Base-by-base conservation (phyloP, 1,140 invertebrate species). In the Aphelenchoides fujianensis region DNA sequence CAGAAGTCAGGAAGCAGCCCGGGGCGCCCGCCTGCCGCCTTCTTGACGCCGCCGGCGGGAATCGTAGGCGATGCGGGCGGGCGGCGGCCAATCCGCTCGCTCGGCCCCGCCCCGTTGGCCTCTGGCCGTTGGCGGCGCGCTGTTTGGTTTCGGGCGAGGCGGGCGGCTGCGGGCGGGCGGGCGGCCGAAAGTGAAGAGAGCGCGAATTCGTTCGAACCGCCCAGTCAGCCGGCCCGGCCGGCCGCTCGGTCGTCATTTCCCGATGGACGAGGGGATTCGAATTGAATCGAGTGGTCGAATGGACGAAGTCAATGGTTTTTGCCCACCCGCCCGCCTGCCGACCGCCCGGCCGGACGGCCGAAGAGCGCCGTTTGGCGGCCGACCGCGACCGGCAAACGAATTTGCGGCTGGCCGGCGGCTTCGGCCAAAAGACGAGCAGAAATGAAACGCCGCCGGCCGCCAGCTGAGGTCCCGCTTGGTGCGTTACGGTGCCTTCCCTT, bases 131-230 rank as follows among this genome's bases (percentile, higher is more conserved):
- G n/a, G n/a, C n/a, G n/a, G n/a, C 41, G 41, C 41, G 41, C 41
- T 48, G 41, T 48, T 48, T 48, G 41, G 41, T 48, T 48, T 48
- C 12, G 41, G 23, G 23, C n/a, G n/a, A n/a, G n/a, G n/a, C n/a
- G 41, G 23, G 41, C 41, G n/a, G n/a, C n/a, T n/a, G n/a, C n/a
- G 41, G 41, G 23, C 12, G 41, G 23, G 41, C 41, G n/a, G n/a
- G n/a, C n/a, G n/a, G n/a, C n/a, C n/a, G 41, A 48, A 48, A 48
- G 41, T 48, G 41, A 48, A 48, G 23, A 48, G 41, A 48, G 41
- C 41, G 41, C 41, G 12, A n/a, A 48, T 48, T 48, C 41, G 23
- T 48, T 48, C 41, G 41, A 48, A 48, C 12, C n/a, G n/a, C n/a
- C n/a, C n/a, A n/a, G n/a, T n/a, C n/a, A n/a, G n/a, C n/a, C n/a